Percentiles rank a stretch among this genome's conserved stretches.
Conservation (phyloP, 2,888 invertebrate genomes). For the Hybos culiciformis region DNA sequence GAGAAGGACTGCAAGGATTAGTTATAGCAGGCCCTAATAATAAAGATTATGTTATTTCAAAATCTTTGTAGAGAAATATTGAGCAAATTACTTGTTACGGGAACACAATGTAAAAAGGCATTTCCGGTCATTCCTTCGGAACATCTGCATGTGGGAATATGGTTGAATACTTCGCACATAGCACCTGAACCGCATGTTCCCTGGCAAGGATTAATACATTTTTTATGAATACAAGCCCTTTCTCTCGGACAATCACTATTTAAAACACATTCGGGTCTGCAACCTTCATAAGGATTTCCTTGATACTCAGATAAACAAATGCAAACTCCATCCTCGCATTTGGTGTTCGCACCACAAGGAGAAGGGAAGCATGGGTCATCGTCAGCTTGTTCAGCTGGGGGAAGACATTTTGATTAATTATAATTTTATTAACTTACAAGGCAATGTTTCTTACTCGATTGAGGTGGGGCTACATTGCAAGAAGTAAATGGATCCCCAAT, state of each 20-base stretch:
- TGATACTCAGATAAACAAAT: slow-evolving; percentile 52
- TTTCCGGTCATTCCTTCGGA: slow-evolving; percentile 57
- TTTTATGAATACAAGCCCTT: slow-evolving; percentile 52
- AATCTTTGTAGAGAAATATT: neutral
- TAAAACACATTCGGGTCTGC: slow-evolving; percentile 56
- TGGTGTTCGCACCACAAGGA: slow-evolving; percentile 66
- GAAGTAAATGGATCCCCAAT: slow-evolving; percentile 62
- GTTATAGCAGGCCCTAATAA: slow-evolving; percentile 31
- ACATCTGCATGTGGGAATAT: slow-evolving; percentile 59
- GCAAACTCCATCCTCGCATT: slow-evolving; percentile 53
- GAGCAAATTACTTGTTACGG: slow-evolving; percentile 22
- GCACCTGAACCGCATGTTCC: slow-evolving; percentile 57
- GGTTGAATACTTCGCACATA: slow-evolving; percentile 55
- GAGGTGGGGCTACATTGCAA: slow-evolving; percentile 34
- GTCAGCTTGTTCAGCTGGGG: slow-evolving; percentile 37
- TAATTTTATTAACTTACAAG: neutral
- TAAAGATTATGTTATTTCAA: neutral
- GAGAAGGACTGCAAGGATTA: slow-evolving; percentile 53
- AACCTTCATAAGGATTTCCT: slow-evolving; percentile 55
- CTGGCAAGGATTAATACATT: slow-evolving; percentile 56
- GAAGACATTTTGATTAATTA: slow-evolving; percentile 14
- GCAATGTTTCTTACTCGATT: slow-evolving; percentile 6
- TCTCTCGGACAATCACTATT: slow-evolving; percentile 52
- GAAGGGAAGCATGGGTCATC: slow-evolving; percentile 51
- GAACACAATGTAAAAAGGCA: slow-evolving; percentile 46